Percentiles rank a stretch among this genome's conserved stretches.
These are phyloP conservation scores for Caloenas nicobarica DNA, from an alignment of 2,113 vertebrate genomes.

Conservation along the genomic window DNA sequence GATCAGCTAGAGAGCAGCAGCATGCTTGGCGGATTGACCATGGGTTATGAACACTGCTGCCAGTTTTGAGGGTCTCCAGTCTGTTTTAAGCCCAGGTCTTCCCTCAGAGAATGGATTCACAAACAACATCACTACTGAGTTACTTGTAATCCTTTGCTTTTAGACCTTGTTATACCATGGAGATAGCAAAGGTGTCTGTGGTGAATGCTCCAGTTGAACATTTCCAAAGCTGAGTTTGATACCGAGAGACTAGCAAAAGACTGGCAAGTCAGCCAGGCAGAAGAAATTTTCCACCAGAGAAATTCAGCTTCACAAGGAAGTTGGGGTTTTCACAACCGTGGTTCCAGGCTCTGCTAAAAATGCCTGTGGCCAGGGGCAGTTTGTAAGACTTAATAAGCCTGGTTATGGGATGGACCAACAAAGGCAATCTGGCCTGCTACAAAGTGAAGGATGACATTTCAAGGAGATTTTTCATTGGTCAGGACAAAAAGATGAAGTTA, in stretches of 20 bases:
- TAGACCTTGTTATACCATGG: not conserved
- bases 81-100: not conserved
- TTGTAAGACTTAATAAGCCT: not conserved
- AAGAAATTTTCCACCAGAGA: not conserved
- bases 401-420: not conserved
- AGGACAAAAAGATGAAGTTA: not conserved
- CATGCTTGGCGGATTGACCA: not conserved
- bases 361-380: not conserved
- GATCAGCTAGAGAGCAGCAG: not conserved
- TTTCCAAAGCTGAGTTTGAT: not conserved
- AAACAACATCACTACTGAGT: not conserved
- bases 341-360: not conserved
- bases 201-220: not conserved
- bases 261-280: not conserved
- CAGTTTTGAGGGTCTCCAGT: not conserved
- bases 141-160: not conserved
- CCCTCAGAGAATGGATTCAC: not conserved
- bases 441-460: not conserved
- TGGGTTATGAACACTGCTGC: not conserved
- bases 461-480: not conserved
- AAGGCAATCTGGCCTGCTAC: not conserved
- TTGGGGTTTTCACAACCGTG: not conserved
- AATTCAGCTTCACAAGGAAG: not conserved
- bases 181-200: not conserved
- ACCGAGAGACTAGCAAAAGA: not conserved